Evolutionary conservation across 2,113 vertebrate species (phyloP).

Genomic region (Zapornia atra): DNA sequence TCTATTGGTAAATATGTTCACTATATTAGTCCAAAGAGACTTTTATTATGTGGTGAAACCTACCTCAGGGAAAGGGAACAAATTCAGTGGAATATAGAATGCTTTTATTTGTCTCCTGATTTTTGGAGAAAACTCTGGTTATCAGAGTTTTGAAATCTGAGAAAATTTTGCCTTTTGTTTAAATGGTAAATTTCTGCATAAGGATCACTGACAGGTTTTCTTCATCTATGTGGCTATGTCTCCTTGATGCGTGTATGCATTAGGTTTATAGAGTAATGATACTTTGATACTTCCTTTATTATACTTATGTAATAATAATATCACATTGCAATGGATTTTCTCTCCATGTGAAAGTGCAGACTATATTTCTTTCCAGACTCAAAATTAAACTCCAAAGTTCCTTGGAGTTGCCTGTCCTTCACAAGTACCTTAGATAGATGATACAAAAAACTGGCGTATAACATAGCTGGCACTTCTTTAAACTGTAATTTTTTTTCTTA

Average conservation of each 20-base stretch:
- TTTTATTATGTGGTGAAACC: neutral
- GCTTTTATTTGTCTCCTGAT: neutral
- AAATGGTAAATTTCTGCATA: neutral
- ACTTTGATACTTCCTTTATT: neutral
- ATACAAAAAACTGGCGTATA: neutral
- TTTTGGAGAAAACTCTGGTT: neutral
- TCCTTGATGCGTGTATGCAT: neutral
- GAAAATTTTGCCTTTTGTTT: neutral
- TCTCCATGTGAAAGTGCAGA: neutral
- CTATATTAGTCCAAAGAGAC: neutral
- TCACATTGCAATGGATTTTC: neutral
- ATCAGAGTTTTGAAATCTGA: neutral
- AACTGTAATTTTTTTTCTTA: neutral
- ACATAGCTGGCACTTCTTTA: neutral
- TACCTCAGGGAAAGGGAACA: neutral
- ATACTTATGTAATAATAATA: neutral
- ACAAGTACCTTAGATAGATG: neutral
- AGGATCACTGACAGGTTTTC: neutral
- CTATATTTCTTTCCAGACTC: neutral
- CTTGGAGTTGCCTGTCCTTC: neutral
- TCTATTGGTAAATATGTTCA: neutral
- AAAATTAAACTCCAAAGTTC: neutral
- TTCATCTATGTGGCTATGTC: neutral
- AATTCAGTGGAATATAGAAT: neutral
- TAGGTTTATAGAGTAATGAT: neutral